Conservation (phyloP, 2,113 vertebrate species). For the Speoplatyrhinus poulsoni region DNA sequence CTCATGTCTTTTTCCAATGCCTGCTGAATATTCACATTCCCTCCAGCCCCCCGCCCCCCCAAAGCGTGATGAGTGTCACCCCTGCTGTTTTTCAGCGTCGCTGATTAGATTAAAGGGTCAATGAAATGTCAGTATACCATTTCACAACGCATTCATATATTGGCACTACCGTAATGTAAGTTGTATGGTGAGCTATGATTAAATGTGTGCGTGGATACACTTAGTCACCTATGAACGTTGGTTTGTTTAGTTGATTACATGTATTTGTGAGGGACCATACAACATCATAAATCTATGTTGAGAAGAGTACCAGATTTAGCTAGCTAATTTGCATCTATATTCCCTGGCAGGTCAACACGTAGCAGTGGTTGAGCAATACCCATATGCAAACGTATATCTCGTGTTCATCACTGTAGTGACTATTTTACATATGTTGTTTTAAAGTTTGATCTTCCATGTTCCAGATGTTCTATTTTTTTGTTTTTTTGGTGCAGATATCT, state of each 20-base stretch:
- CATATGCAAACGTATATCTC: conserved; percentile 8
- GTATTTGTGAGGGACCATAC: no score
- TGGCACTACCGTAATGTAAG: conserved; percentile 34
- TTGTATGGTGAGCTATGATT: conserved; percentile 1
- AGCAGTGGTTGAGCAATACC: conserved; percentile 2
- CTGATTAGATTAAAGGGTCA: conserved; percentile 50
- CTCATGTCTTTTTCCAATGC: conserved; percentile 55
- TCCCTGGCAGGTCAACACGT: neutral
- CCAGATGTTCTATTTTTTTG: neutral
- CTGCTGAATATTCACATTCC: neutral
- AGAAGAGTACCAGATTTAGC: no score
- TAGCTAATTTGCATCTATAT: no score
- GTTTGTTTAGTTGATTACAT: no score
- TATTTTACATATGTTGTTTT: conserved; percentile 44
- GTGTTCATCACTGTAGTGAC: neutral
- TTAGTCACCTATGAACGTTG: neutral
- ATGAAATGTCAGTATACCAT: conserved; percentile 33
- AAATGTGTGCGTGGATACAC: no score
- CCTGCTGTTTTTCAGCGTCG: conserved; percentile 58
- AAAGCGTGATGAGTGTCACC: conserved; percentile 39
- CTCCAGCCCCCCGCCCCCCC: neutral
- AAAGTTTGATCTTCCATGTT: conserved; percentile 14
- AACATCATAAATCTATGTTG: no score
- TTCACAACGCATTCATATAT: conserved; percentile 36
- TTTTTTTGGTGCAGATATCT: neutral